Conservation (phyloP, 2,113 vertebrate genomes). For the Ceyx margarethae region DNA sequence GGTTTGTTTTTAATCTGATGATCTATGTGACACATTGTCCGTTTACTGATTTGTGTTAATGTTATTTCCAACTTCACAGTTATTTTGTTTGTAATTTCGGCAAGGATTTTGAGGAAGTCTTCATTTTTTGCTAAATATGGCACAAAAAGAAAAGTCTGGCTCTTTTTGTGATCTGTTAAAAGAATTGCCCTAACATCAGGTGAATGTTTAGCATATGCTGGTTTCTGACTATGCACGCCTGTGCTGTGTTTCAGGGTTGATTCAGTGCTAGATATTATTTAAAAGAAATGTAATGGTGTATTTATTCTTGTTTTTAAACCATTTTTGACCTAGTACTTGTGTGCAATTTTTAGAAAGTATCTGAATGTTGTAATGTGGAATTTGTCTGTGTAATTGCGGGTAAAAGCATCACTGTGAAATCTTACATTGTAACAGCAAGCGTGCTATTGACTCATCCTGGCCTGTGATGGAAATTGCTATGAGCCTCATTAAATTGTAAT, state of each 20-base stretch:
- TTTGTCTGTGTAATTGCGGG: background rate
- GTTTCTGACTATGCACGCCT: background rate
- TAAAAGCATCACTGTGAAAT: background rate
- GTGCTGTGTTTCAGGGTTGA: background rate
- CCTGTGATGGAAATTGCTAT: background rate
- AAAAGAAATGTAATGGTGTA: background rate
- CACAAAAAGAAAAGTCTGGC: background rate
- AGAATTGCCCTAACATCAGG: background rate
- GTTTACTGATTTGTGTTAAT: background rate
- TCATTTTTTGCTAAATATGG: background rate
- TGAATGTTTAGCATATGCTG: background rate
- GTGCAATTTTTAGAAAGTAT: background rate
- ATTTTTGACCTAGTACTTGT: background rate
- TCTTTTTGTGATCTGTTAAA: background rate
- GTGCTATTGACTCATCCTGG: background rate
- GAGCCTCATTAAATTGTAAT: conserved; percentile 3
- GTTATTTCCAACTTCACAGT: background rate
- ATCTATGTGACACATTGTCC: background rate
- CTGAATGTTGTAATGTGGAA: background rate
- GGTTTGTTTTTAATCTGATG: background rate
- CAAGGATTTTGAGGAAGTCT: background rate
- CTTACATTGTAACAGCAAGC: background rate
- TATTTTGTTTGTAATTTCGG: background rate
- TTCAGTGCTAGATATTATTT: background rate
- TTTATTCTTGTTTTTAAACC: background rate